A percentile compares a stretch with the other conserved stretches of the same genome.
Conservation (phyloP, 2,888 invertebrate species). For the Anoncus sp. region DNA sequence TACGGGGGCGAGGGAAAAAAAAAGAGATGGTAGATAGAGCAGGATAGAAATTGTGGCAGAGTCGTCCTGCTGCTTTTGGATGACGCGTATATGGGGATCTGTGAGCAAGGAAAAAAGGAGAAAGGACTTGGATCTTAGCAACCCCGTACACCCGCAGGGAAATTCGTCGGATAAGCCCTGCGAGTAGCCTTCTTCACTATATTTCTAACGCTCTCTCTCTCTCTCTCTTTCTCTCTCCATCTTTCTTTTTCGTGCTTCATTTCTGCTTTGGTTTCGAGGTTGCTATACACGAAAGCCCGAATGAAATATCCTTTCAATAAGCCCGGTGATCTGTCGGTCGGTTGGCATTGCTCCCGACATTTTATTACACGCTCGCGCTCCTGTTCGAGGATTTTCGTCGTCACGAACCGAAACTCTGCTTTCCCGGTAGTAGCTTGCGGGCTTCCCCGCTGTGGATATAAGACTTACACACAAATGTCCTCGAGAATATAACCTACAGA, state of each 20-base stretch:
- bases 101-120: too few species aligned
- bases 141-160: constrained; percentile 74
- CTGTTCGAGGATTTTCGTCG: constrained; percentile 67
- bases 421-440: constrained; percentile 45
- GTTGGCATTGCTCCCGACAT: constrained; percentile 80
- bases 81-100: too few species aligned
- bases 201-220: too few species aligned
- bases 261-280: constrained; percentile 41
- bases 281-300: constrained; percentile 65
- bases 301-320: constrained; percentile 83
- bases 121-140: constrained; percentile 38
- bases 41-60: too few species aligned
- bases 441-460: constrained; percentile 48
- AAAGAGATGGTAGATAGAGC: too few species aligned
- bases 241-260: constrained; percentile 17
- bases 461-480: constrained; percentile 51
- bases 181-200: not conserved
- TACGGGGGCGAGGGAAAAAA: constrained; percentile 36
- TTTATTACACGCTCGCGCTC: constrained; percentile 78
- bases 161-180: constrained; percentile 78
- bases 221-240: too few species aligned
- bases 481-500: constrained; percentile 57
- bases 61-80: too few species aligned
- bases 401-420: constrained; percentile 55
- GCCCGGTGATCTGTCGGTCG: constrained; percentile 81